phyloP scores from a whole-genome alignment of 1,140 invertebrate genomes.

The Eulimnadia texana region DNA sequence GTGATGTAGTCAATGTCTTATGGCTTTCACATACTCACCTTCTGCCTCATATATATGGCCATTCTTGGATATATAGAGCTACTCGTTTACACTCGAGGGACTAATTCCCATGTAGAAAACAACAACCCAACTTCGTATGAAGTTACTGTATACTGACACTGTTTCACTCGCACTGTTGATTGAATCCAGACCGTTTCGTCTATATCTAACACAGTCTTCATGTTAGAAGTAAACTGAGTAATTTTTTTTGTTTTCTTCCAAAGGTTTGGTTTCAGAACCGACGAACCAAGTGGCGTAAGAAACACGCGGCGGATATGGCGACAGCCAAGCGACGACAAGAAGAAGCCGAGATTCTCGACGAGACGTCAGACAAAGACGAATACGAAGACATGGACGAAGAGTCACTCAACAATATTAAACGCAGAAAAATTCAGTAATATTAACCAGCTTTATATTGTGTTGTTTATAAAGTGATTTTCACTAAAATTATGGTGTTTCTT shows the following conservation, averaged over 20 bases:
- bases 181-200: too few species aligned
- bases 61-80: neutral
- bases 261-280: slow-evolving; percentile 99
- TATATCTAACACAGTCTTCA: too few species aligned
- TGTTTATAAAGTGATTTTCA: neutral
- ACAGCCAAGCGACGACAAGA: slow-evolving; percentile 93
- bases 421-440: neutral
- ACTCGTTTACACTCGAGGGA: neutral
- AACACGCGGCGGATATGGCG: slow-evolving; percentile 97
- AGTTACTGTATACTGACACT: too few species aligned
- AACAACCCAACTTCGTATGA: too few species aligned
- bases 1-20: too few species aligned
- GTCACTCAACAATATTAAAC: neutral
- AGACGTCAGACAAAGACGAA: slow-evolving; percentile 45
- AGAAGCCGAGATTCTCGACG: slow-evolving; percentile 60
- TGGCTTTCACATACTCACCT: neutral
- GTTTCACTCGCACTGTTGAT: too few species aligned
- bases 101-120: too few species aligned
- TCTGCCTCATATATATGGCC: neutral
- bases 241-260: slow-evolving; percentile 25
- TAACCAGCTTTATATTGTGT: neutral
- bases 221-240: neutral
- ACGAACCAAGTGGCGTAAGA: slow-evolving; percentile 98
- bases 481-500: neutral
- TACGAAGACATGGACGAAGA: neutral